Evolutionary conservation across 2,888 invertebrate genomes (phyloP).

Genomic region (Tetanocera ferruginea): DNA sequence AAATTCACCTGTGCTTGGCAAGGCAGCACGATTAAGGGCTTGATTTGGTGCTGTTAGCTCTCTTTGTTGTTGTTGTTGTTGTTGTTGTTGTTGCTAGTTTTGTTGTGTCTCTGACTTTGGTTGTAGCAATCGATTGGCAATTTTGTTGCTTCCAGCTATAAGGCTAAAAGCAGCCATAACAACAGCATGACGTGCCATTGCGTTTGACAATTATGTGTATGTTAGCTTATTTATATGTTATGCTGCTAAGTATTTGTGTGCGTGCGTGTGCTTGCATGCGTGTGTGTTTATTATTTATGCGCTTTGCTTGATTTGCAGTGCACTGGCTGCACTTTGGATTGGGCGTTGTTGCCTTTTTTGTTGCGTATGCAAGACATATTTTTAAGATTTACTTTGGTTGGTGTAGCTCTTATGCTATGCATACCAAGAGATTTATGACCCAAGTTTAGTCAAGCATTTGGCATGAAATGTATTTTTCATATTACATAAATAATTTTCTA

Average conservation of each 20-base stretch:
- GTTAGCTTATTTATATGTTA: background rate
- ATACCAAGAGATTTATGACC: background rate
- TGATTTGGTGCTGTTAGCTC: constrained; percentile 11
- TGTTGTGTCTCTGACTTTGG: background rate
- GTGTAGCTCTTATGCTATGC: background rate
- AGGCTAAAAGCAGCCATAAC: background rate
- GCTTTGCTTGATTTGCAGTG: background rate
- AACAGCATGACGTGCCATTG: constrained; percentile 6
- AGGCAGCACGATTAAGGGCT: background rate
- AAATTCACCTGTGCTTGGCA: background rate
- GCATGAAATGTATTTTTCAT: background rate
- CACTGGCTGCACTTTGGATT: background rate
- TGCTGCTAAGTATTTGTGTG: background rate
- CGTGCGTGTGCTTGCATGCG: background rate
- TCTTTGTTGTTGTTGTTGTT: background rate
- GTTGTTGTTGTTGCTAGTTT: background rate
- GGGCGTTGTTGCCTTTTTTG: background rate
- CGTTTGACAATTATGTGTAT: constrained; percentile 16
- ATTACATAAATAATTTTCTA: background rate
- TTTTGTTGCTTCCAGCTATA: background rate
- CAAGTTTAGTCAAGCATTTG: background rate
- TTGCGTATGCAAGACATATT: background rate
- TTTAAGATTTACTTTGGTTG: background rate
- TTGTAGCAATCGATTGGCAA: constrained; percentile 19
- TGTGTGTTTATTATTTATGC: background rate